Evolutionary conservation across 2,888 invertebrate genomes (phyloP).

Genomic region (Oligia latruncula): DNA sequence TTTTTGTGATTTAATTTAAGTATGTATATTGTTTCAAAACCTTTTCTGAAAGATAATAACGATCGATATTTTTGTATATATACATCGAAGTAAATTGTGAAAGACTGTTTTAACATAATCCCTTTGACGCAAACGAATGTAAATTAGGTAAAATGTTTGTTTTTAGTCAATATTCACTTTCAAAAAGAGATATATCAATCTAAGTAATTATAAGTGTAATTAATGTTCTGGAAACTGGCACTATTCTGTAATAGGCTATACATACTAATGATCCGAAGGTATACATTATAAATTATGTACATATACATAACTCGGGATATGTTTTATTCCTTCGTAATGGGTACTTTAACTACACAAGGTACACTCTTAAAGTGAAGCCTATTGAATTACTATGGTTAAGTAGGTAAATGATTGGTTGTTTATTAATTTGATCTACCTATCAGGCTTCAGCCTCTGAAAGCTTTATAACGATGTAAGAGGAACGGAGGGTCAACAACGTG

Average conservation of each 20-base stretch:
- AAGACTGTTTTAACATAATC: conserved; percentile 69
- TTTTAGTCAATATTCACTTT: conserved; percentile 66
- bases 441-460: background rate
- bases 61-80: conserved; percentile 58
- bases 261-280: conserved; percentile 43
- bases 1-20: background rate
- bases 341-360: background rate
- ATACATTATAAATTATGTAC: conserved; percentile 55
- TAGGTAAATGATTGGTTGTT: background rate
- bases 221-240: conserved; percentile 62
- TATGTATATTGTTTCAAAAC: background rate
- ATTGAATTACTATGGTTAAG: background rate
- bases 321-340: conserved; percentile 42
- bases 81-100: conserved; percentile 68
- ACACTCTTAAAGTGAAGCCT: background rate
- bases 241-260: conserved; percentile 52
- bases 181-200: conserved; percentile 65
- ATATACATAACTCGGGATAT: conserved; percentile 13
- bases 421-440: background rate
- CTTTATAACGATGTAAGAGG: background rate
- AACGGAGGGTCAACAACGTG: too few relatives aligned
- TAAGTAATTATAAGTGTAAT: conserved; percentile 58
- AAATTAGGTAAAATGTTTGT: conserved; percentile 50
- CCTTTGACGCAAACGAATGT: conserved; percentile 66
- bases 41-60: conserved; percentile 26